A percentile compares a stretch with the other conserved stretches of the same genome.
Conservation (phyloP, 2,888 invertebrate genomes). For the Drosophila melanocephala region DNA sequence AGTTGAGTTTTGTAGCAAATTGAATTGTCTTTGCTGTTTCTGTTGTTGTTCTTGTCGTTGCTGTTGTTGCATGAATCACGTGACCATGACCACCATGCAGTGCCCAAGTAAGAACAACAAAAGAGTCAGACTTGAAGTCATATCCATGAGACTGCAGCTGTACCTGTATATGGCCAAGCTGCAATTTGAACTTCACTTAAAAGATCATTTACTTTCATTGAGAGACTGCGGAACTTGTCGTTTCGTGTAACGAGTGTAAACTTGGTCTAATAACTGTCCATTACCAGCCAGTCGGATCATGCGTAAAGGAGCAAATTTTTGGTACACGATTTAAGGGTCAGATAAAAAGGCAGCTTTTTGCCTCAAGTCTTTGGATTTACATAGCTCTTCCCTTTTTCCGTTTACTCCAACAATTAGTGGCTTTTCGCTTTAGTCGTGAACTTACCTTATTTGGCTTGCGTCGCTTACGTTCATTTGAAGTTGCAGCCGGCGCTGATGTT, state of each 20-base stretch:
- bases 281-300: slow-evolving; percentile 61
- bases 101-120: slow-evolving; percentile 67
- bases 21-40: slow-evolving; percentile 44
- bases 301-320: slow-evolving; percentile 46
- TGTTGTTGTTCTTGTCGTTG: slow-evolving; percentile 51
- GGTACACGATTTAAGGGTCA: slow-evolving; percentile 11
- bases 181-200: slow-evolving; percentile 80
- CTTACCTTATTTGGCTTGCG: slow-evolving; percentile 84
- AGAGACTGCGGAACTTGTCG: slow-evolving; percentile 64
- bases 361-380: slow-evolving; percentile 44
- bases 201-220: slow-evolving; percentile 82
- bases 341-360: slow-evolving; percentile 15
- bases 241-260: slow-evolving; percentile 72
- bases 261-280: slow-evolving; percentile 76
- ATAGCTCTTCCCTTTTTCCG: slow-evolving; percentile 19
- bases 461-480: slow-evolving; percentile 88
- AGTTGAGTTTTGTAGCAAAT: slow-evolving; percentile 54
- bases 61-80: slow-evolving; percentile 81
- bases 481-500: slow-evolving; percentile 45
- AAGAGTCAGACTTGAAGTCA: slow-evolving; percentile 44
- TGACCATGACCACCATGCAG: slow-evolving; percentile 82
- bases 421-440: slow-evolving; percentile 18
- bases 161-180: slow-evolving; percentile 68
- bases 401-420: slow-evolving; percentile 37
- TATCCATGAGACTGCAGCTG: slow-evolving; percentile 22